A percentile compares a stretch with the other conserved stretches of the same genome.
phyloP scores from a whole-genome alignment of 2,797 vertebrate genomes.

The Rhabdophis nuchalis region DNA sequence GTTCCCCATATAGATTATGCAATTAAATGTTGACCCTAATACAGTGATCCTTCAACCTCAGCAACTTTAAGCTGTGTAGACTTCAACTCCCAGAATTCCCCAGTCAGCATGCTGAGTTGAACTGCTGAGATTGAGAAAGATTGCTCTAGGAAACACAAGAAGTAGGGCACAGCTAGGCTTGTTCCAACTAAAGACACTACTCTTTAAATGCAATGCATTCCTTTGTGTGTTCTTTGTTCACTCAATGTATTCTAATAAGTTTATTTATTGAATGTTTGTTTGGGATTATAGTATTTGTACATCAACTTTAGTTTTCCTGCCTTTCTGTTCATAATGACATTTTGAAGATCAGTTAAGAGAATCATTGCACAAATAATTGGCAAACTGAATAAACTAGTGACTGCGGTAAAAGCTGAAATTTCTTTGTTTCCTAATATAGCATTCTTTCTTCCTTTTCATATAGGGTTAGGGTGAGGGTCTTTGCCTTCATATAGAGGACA shows the following conservation, averaged over 20 bases:
- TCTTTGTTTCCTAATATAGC: background rate
- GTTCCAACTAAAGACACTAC: background rate
- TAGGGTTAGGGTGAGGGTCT: no score
- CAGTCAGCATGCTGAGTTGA: background rate
- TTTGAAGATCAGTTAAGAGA: background rate
- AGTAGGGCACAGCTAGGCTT: background rate
- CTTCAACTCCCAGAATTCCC: background rate
- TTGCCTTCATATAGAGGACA: no score
- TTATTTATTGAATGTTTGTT: background rate
- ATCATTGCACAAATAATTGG: no score
- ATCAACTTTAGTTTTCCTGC: background rate
- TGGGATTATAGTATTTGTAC: background rate
- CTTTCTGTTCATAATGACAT: background rate
- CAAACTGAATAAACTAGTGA: no score
- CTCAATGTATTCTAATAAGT: background rate
- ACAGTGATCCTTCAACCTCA: background rate
- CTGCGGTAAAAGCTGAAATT: no score
- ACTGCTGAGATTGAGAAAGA: background rate
- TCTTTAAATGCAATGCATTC: background rate
- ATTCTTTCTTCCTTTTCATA: background rate
- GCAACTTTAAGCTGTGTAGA: background rate
- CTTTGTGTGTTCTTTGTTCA: background rate
- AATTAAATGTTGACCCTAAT: background rate
- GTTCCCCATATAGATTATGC: background rate
- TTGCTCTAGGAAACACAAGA: background rate